Evolutionary conservation across 53 echinoderm and acorn worm genomes (phyloP).

Genomic region (Zoroaster sp.): DNA sequence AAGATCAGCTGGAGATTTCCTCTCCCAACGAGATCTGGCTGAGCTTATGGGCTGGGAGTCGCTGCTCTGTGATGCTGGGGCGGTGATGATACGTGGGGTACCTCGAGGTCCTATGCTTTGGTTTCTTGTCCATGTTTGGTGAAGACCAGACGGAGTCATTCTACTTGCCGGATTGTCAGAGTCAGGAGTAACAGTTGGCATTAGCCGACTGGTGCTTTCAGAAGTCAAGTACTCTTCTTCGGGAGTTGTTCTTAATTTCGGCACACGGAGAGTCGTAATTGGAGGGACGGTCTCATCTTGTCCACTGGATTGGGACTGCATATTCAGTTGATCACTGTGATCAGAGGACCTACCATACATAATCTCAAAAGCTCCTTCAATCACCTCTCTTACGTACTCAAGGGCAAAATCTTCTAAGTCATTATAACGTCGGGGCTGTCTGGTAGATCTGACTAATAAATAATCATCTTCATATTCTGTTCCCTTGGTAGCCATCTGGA

Average conservation of each 20-base stretch:
- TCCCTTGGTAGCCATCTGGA: conserved; percentile 59
- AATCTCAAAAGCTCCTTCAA: conserved; percentile 29
- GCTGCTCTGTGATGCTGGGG: neutral
- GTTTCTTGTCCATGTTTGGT: neutral
- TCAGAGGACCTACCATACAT: neutral
- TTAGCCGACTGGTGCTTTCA: conserved; percentile 15
- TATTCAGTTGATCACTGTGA: neutral
- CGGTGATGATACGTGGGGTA: neutral
- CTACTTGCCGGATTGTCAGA: neutral
- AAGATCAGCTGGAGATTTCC: neutral
- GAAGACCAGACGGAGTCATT: neutral
- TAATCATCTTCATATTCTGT: conserved; percentile 38
- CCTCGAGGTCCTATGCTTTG: neutral
- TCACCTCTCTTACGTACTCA: conserved; percentile 36
- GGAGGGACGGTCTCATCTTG: neutral
- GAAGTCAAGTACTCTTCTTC: conserved; percentile 22
- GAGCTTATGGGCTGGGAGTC: neutral
- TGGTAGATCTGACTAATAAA: neutral
- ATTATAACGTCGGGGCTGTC: neutral
- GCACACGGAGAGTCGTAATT: neutral
- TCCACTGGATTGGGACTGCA: neutral
- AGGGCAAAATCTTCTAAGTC: conserved; percentile 53
- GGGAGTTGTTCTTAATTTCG: neutral
- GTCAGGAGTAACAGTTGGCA: conserved; percentile 15
- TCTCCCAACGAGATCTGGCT: neutral